These are phyloP conservation scores for Drosophila kohkoa DNA, from an alignment of 1,140 invertebrate genomes.

Conservation along the genomic window DNA sequence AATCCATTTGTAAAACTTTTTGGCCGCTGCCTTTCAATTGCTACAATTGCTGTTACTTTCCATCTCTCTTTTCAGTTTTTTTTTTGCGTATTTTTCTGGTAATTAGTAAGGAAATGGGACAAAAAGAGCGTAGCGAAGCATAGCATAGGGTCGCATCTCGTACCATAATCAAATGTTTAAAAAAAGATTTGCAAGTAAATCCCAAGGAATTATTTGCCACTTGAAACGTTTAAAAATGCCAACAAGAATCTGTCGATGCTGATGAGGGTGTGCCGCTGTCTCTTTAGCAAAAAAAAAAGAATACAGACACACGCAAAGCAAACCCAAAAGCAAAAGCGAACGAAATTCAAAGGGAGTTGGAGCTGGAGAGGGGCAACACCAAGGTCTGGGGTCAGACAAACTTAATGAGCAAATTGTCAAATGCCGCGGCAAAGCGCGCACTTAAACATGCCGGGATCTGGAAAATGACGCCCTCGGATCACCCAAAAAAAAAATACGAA, in stretches of 20 bases:
- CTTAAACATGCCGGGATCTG: conserved; percentile 73
- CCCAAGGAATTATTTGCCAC: conserved; percentile 84
- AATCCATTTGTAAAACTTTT: conserved; percentile 83
- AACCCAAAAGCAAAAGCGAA: conserved; percentile 15
- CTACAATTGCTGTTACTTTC: conserved; percentile 39
- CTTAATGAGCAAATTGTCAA: conserved; percentile 84
- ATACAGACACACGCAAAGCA: conserved; percentile 12
- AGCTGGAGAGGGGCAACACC: neutral
- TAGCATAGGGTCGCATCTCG: conserved; percentile 9
- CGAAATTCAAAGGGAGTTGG: conserved; percentile 12
- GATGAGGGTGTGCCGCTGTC: conserved; percentile 62
- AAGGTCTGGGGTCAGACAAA: conserved; percentile 73
- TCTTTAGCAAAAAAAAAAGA: conserved; percentile 1
- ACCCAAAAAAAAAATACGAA: conserved; percentile 8
- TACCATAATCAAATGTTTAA: conserved; percentile 78
- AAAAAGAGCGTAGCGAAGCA: conserved; percentile 15
- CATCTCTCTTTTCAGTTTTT: neutral
- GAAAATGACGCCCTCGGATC: conserved; percentile 27
- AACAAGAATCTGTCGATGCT: conserved; percentile 69
- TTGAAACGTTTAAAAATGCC: conserved; percentile 84
- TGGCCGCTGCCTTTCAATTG: conserved; percentile 61
- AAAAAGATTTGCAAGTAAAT: conserved; percentile 83
- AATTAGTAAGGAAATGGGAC: conserved; percentile 67
- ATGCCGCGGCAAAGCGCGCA: conserved; percentile 80
- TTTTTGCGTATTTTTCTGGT: conserved; percentile 47